A percentile compares a stretch with the other conserved stretches of the same genome.
Conservation (phyloP, 1,140 invertebrate genomes). For the Euschistus heros region DNA sequence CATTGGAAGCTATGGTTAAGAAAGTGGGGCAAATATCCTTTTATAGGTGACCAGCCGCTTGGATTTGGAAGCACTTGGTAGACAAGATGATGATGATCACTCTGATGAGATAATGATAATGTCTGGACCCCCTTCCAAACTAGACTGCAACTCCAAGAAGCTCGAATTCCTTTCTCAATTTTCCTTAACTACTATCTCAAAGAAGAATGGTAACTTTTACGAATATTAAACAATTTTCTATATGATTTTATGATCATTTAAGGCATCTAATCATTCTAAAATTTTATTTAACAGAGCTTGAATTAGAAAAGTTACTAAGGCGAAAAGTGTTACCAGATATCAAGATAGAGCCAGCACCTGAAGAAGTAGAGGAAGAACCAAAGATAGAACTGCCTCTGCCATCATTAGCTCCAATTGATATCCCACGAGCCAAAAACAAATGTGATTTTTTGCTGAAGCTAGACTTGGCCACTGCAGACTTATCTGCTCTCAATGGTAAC, state of each 20-base stretch:
- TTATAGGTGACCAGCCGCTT: neutral
- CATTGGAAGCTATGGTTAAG: too few relatives aligned
- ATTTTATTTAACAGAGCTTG: constrained; percentile 27
- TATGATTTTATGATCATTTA: neutral
- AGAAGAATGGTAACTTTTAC: neutral
- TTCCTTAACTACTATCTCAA: constrained; percentile 36
- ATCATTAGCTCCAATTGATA: constrained; percentile 14
- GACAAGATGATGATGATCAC: neutral
- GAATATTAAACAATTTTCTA: neutral
- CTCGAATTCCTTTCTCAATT: constrained; percentile 39
- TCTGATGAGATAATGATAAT: constrained; percentile 12
- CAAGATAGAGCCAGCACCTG: constrained; percentile 34
- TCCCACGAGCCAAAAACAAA: constrained; percentile 20
- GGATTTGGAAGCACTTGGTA: neutral
- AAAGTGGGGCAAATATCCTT: too few relatives aligned
- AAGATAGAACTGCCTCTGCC: constrained; percentile 23
- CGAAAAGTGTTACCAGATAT: constrained; percentile 34
- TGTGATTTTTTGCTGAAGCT: constrained; percentile 26
- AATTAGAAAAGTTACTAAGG: constrained; percentile 29
- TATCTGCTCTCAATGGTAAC: too few relatives aligned
- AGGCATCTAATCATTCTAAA: too few relatives aligned
- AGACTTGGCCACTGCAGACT: neutral
- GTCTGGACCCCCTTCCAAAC: constrained; percentile 38
- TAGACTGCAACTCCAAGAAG: constrained; percentile 38
- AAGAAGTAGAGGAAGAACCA: neutral